Evolutionary conservation across 2,113 vertebrate species (phyloP), one percentile per base, ranked within the genome.

Genomic region (Hyla sarda): DNA sequence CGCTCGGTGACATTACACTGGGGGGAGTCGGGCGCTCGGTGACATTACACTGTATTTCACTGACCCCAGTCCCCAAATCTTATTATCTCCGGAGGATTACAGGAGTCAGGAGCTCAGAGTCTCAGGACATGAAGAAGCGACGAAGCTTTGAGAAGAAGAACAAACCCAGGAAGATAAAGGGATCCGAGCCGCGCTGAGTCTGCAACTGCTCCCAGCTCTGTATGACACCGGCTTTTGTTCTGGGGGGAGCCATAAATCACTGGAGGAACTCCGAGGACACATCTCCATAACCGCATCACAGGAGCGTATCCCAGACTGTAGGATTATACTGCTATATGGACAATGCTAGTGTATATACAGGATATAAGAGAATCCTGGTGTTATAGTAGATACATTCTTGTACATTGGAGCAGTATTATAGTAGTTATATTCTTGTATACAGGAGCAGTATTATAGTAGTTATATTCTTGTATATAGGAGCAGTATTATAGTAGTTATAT

Each of bases 81-180:
- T 45, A 75, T 75, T 75, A 75, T 74, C 45, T 28, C 6, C 41
- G n/a, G 41, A 75, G 45, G 73, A 75, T 75, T 48, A 75, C 73
- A 75, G 11, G 17, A 48, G 5, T 48, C 73, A 75, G 69, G 34
- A 73, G 34, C n/a, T 25, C n/a, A 48, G 41, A 28, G 21, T 50
- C 45, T 48, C 45, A 28, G 45, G 37, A 75, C 73, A 47, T 28
- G 73, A 25, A 75, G 73, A 50, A 6, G 73, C 14, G 21, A 16
- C 41, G 23, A n/a, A n/a, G 41, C 19, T 45, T 74, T 47, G 71
- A 74, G n/a, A 10, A 47, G 23, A 48, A 25, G 47, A 50, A 74
- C 37, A 74, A 75, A 50, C 23, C 45, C 1, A 10, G 11, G 45
- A 50, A 50, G 45, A 75, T 50, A 19, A 75, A 75, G 50, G 45